A percentile compares a stretch with the other conserved stretches of the same genome.
These are phyloP conservation scores for Margaritifera margaritifera DNA, from an alignment of 2,888 invertebrate species.

Conservation along the genomic window DNA sequence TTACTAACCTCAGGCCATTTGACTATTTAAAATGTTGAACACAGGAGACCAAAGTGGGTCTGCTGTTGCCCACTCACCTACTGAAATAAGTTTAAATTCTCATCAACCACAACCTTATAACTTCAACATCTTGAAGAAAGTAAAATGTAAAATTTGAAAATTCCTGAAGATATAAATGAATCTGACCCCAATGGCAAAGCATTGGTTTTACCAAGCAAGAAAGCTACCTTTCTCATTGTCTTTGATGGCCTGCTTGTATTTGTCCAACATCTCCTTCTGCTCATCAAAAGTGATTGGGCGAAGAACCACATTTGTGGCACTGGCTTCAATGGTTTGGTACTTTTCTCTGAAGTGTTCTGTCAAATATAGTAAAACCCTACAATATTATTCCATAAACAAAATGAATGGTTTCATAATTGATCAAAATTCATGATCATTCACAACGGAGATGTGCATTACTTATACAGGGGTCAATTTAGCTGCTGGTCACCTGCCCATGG, in stretches of 20 bases:
- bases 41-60: too few species aligned
- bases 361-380: neutral
- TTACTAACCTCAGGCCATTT: too few species aligned
- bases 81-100: too few species aligned
- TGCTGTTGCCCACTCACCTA: too few species aligned
- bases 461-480: too few species aligned
- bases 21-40: too few species aligned
- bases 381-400: neutral
- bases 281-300: constrained; percentile 20
- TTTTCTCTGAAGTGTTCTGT: constrained; percentile 38
- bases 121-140: neutral
- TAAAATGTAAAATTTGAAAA: neutral
- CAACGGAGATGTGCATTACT: too few species aligned
- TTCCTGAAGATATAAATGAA: neutral
- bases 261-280: constrained; percentile 11
- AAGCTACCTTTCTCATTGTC: neutral
- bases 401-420: too few species aligned
- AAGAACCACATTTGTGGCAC: constrained; percentile 41
- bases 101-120: neutral
- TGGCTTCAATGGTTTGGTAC: constrained; percentile 40
- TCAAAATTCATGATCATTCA: too few species aligned
- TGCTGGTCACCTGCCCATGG: too few species aligned
- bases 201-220: too few species aligned
- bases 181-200: neutral
- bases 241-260: constrained; percentile 2